A percentile compares a stretch with the other conserved stretches of the same genome.
Evolutionary conservation across 2,113 vertebrate genomes (phyloP).

Genomic region (Felis chaus): DNA sequence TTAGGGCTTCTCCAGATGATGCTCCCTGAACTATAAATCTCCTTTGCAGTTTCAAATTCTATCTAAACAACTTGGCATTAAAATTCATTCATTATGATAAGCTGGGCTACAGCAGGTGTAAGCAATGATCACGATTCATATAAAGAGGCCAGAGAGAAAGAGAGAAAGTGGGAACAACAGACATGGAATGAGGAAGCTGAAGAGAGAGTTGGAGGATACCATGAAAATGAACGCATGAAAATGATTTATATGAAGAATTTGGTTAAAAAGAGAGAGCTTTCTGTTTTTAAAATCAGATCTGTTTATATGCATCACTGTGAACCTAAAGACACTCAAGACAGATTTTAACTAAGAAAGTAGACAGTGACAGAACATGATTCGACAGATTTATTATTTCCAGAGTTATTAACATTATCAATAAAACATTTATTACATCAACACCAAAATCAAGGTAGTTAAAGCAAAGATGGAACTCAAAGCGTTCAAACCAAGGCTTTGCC

Average conservation of each 20-base stretch:
- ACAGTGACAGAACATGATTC: neutral
- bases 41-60: constrained; percentile 70
- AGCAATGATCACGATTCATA: constrained; percentile 59
- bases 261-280: neutral
- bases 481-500: neutral
- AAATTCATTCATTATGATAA: constrained; percentile 68
- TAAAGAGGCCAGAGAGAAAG: neutral
- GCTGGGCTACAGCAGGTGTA: constrained; percentile 57
- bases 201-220: neutral
- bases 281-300: neutral
- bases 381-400: neutral
- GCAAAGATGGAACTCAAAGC: neutral
- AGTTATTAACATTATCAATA: neutral
- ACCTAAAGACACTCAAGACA: neutral
- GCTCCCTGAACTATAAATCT: constrained; percentile 76
- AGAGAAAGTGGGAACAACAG: neutral
- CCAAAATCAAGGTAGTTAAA: neutral
- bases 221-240: neutral
- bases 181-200: neutral
- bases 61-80: constrained; percentile 69
- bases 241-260: constrained; percentile 6
- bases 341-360: neutral
- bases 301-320: neutral
- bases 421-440: neutral
- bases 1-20: constrained; percentile 70